A percentile compares a stretch with the other conserved stretches of the same genome.
Evolutionary conservation across 2,888 invertebrate species (phyloP).

Genomic region (Diaperis boleti): DNA sequence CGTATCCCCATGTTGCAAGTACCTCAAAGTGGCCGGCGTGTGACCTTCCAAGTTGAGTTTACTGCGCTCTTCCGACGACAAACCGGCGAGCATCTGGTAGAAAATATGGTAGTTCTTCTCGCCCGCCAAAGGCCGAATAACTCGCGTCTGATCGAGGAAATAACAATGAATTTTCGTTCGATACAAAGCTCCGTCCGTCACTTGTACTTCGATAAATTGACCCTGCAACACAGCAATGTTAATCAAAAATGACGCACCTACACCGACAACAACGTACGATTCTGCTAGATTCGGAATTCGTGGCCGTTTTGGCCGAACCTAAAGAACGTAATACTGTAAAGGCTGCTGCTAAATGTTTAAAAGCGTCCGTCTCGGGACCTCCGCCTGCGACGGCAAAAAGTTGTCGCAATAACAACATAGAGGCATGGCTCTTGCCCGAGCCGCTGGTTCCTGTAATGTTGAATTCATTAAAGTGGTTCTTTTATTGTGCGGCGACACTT

Average conservation of each 20-base stretch:
- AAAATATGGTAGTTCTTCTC: conserved; percentile 98
- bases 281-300: conserved; percentile 93
- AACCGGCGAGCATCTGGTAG: conserved; percentile 94
- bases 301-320: conserved; percentile 90
- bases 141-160: conserved; percentile 93
- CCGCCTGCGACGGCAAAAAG: conserved; percentile 95
- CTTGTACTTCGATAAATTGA: conserved; percentile 96
- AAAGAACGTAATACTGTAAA: conserved; percentile 93
- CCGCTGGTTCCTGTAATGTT: conserved; percentile 84
- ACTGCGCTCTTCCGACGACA: conserved; percentile 86
- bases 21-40: conserved; percentile 83
- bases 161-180: conserved; percentile 97
- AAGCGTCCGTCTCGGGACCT: conserved; percentile 95
- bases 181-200: conserved; percentile 93
- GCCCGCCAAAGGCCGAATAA: conserved; percentile 83
- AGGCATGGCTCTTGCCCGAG: conserved; percentile 93
- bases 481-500: conserved; percentile 47
- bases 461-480: conserved; percentile 20
- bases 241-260: conserved; percentile 2
- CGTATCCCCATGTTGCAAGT: conserved; percentile 81
- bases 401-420: conserved; percentile 90
- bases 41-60: conserved; percentile 91
- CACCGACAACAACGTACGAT: conserved; percentile 73
- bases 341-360: conserved; percentile 94
- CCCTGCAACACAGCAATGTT: conserved; percentile 72